Conservation (phyloP, 2,113 vertebrate species). For the Siniperca chuatsi region DNA sequence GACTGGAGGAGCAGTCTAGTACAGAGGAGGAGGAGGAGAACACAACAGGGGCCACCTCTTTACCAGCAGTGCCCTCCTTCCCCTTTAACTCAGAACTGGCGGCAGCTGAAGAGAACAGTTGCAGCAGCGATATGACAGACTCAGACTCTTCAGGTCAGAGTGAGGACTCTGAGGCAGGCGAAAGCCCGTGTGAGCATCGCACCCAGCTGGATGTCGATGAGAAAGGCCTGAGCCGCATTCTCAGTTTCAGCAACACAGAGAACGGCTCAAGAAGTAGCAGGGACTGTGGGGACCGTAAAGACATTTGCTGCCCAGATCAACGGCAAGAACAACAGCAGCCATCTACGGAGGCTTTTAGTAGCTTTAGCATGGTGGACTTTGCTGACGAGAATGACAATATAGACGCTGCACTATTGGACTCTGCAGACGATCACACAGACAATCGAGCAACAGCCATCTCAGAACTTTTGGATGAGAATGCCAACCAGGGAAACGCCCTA, state of each 20-base stretch:
- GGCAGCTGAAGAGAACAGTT: slow-evolving; percentile 89
- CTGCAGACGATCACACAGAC: slow-evolving; percentile 68
- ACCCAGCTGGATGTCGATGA: slow-evolving; percentile 86
- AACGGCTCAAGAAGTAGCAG: slow-evolving; percentile 72
- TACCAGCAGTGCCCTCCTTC: slow-evolving; percentile 82
- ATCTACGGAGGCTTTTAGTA: slow-evolving; percentile 82
- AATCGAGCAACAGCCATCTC: slow-evolving; percentile 84
- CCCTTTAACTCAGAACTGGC: slow-evolving; percentile 86
- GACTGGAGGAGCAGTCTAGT: slow-evolving; percentile 83
- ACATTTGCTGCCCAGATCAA: slow-evolving; percentile 53
- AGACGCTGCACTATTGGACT: slow-evolving; percentile 72
- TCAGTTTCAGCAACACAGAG: slow-evolving; percentile 90
- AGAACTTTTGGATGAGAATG: slow-evolving; percentile 92
- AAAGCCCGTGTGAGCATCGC: slow-evolving; percentile 71
- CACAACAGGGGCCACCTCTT: slow-evolving; percentile 55
- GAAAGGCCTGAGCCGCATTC: slow-evolving; percentile 89
- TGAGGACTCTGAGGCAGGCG: slow-evolving; percentile 83
- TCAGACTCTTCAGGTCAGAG: slow-evolving; percentile 89
- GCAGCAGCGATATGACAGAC: slow-evolving; percentile 94
- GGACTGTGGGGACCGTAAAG: slow-evolving; percentile 45
- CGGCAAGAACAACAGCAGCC: slow-evolving; percentile 76
- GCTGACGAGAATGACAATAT: slow-evolving; percentile 83
- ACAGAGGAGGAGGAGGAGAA: slow-evolving; percentile 76
- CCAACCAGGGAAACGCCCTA: slow-evolving; percentile 90
- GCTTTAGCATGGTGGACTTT: slow-evolving; percentile 89